Evolutionary conservation across 2,113 vertebrate genomes (phyloP), one percentile per base, ranked within the genome.

Genomic region (Sphaerodactylus townsendi): DNA sequence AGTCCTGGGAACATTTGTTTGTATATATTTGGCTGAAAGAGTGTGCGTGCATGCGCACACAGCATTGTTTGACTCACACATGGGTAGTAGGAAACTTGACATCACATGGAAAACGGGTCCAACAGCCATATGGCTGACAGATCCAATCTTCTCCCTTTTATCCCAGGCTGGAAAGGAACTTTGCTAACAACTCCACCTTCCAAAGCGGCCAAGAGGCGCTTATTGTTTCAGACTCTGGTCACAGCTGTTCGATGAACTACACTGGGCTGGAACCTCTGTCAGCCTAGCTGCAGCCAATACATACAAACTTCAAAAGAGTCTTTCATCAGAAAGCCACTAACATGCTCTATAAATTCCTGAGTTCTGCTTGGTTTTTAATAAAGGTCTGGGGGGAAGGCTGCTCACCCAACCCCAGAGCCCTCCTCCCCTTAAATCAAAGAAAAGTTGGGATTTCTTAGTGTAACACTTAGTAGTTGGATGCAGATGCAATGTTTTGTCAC

Each of bases 371-470:
- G 39, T 73, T 2, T 1, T 79, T 77, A 82, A 28, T n/a, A 14
- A 78, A 82, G 84, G 80, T 37, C 56, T 35, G 33, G 25, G 66
- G 48, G 17, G 62, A 21, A 9, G 23, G 68, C 46, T 5, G 2
- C 68, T 37, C 3, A 1, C 23, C 62, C 69, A 11, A 11, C 5
- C 30, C 23, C 41, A 0, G 0, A 66, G 28, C 28, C 50, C 19
- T 68, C 70, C 41, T 41, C 21, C 23, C n/a, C 41, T 28, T 0
- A 2, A 70, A 48, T 71, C 13, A 0, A 62, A 80, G 4, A 6
- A 0, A 0, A 0, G 44, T 15, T 84, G 64, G 15, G 53, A 87
- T 62, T 62, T 62, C 23, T 62, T 62, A 25, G 28, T 19, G 25
- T 62, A 25, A 62, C 25, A 8, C 59, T 25, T 19, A 62, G 28